phyloP scores from a whole-genome alignment of 1,140 invertebrate genomes.

The Temnothorax nylanderi region DNA sequence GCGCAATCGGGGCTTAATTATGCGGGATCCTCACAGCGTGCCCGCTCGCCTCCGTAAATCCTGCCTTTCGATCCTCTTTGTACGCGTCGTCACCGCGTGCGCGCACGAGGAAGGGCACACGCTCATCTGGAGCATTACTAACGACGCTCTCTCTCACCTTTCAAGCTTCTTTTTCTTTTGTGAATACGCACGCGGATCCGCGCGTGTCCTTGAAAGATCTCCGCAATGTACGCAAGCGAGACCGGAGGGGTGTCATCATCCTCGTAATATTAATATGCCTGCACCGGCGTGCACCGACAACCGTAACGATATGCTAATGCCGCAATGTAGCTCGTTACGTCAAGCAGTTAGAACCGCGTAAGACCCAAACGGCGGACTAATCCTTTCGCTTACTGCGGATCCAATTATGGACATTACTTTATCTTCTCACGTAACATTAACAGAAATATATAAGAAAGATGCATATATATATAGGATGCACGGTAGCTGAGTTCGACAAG shows the following conservation, averaged over 20 bases:
- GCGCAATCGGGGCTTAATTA: constrained; percentile 38
- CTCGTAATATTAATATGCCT: constrained; percentile 48
- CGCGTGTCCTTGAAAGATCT: constrained; percentile 66
- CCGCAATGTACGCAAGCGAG: constrained; percentile 31
- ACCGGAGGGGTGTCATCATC: constrained; percentile 35
- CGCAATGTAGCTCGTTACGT: constrained; percentile 37
- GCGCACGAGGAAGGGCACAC: constrained; percentile 18
- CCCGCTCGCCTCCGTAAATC: constrained; percentile 39
- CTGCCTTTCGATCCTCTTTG: constrained; percentile 44
- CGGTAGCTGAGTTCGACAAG: neutral
- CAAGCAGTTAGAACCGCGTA: constrained; percentile 45
- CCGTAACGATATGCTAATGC: constrained; percentile 42
- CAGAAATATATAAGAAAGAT: constrained; percentile 29
- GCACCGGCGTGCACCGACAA: constrained; percentile 32
- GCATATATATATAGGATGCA: neutral
- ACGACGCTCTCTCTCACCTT: constrained; percentile 28
- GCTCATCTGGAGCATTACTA: constrained; percentile 43
- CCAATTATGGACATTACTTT: constrained; percentile 49
- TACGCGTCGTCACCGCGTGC: constrained; percentile 13
- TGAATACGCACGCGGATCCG: constrained; percentile 33
- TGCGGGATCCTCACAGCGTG: neutral
- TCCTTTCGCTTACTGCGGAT: constrained; percentile 39
- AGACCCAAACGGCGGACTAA: constrained; percentile 26
- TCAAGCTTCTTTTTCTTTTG: constrained; percentile 18
- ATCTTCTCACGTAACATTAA: constrained; percentile 25